A percentile compares a stretch with the other conserved stretches of the same genome.
Conservation (phyloP, 2,113 vertebrate species). For the Cottus gobio region DNA sequence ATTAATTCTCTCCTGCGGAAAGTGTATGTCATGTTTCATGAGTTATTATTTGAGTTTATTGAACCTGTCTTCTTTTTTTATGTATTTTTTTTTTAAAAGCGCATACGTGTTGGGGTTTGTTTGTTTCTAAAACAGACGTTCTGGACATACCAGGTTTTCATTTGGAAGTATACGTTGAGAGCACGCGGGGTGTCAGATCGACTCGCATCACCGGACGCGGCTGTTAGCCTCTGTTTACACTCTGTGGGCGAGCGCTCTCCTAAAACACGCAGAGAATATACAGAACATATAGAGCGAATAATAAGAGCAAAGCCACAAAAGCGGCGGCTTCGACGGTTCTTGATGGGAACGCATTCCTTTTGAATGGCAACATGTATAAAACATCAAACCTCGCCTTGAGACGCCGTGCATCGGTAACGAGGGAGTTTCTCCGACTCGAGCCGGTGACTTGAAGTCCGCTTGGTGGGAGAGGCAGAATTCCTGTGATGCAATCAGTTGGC, state of each 20-base stretch:
- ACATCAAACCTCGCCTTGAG: conserved; percentile 2
- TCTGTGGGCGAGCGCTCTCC: conserved; percentile 8
- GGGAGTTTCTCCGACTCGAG: conserved; percentile 7
- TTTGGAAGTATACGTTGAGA: not conserved
- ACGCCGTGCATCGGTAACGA: not conserved
- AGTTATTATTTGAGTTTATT: not conserved
- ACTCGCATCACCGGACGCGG: conserved; percentile 8
- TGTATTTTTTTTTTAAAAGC: not conserved
- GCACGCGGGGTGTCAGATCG: not conserved
- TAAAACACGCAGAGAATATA: conserved; percentile 5
- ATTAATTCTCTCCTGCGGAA: not conserved
- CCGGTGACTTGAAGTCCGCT: conserved; percentile 18
- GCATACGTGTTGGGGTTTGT: not conserved
- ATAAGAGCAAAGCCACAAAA: conserved; percentile 23
- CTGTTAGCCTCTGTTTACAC: not conserved
- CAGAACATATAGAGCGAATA: conserved; percentile 2
- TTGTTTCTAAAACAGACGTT: not conserved
- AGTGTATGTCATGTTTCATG: not conserved
- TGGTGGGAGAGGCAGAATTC: conserved; percentile 26
- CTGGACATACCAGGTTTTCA: not conserved
- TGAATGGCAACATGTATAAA: conserved; percentile 14
- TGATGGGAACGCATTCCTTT: conserved; percentile 23
- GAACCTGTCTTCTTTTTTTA: not conserved
- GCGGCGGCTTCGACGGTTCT: not conserved
- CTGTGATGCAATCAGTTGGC: conserved; percentile 58